Percentiles rank a stretch among this genome's conserved stretches.
Conservation (phyloP, 1,140 invertebrate species). For the Drosophila arawakana region DNA sequence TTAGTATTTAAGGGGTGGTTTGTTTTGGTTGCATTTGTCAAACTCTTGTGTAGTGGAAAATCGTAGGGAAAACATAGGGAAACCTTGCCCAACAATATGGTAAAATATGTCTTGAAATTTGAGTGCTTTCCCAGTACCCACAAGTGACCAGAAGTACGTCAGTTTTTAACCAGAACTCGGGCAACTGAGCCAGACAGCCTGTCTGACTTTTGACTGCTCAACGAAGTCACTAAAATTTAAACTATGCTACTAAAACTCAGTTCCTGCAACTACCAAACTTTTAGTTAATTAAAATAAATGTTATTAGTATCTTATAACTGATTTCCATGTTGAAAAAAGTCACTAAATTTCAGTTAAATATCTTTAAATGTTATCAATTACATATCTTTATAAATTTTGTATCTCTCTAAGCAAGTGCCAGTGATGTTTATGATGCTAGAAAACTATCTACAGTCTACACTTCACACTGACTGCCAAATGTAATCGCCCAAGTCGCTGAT, state of each 20-base stretch:
- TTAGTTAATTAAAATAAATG: neutral
- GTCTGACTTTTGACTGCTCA: slow-evolving; percentile 41
- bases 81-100: slow-evolving; percentile 48
- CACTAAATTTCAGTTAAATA: too few relatives aligned
- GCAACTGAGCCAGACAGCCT: slow-evolving; percentile 35
- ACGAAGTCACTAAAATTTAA: neutral
- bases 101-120: slow-evolving; percentile 55
- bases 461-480: neutral
- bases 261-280: neutral
- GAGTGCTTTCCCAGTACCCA: slow-evolving; percentile 51
- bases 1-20: slow-evolving; percentile 58
- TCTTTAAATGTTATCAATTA: neutral
- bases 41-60: slow-evolving; percentile 6
- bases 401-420: slow-evolving; percentile 38
- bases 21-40: slow-evolving; percentile 75
- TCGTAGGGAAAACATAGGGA: neutral
- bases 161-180: slow-evolving; percentile 48
- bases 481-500: slow-evolving; percentile 39
- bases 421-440: slow-evolving; percentile 45
- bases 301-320: neutral
- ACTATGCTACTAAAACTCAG: neutral
- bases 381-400: slow-evolving; percentile 5
- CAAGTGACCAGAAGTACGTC: too few relatives aligned
- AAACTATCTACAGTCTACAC: too few relatives aligned
- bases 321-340: too few relatives aligned